These are phyloP conservation scores for Strigamia maritima DNA, from an alignment of 2,888 invertebrate species.

Conservation along the genomic window DNA sequence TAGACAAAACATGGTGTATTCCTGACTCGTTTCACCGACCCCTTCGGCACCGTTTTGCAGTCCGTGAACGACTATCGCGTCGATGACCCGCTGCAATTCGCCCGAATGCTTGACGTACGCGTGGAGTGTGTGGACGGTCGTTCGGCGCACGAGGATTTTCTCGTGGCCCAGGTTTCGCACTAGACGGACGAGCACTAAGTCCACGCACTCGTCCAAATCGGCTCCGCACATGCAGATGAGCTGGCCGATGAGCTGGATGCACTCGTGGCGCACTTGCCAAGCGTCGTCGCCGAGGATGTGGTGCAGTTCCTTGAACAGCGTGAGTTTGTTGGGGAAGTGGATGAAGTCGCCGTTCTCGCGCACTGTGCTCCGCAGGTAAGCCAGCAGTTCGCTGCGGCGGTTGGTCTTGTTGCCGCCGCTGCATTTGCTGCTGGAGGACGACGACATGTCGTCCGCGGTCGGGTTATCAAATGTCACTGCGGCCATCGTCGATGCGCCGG, in stretches of 20 bases:
- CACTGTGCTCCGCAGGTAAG: conserved; percentile 49
- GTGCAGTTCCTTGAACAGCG: conserved; percentile 52
- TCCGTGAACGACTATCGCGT: conserved; percentile 52
- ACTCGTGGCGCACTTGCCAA: conserved; percentile 55
- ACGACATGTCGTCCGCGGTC: too few species aligned
- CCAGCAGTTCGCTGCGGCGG: conserved; percentile 48
- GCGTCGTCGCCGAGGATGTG: conserved; percentile 52
- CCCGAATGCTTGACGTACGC: conserved; percentile 54
- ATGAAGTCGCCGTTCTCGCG: conserved; percentile 50
- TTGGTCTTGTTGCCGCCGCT: neutral
- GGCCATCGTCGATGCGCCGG: too few species aligned
- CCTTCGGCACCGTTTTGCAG: conserved; percentile 50
- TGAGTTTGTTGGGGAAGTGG: conserved; percentile 48
- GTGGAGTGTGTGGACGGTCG: conserved; percentile 54
- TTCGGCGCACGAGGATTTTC: conserved; percentile 49
- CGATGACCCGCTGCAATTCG: conserved; percentile 52
- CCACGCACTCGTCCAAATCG: conserved; percentile 66
- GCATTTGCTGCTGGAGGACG: too few species aligned
- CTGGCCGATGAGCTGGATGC: conserved; percentile 64
- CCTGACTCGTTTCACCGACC: conserved; percentile 47
- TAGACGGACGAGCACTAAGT: conserved; percentile 63
- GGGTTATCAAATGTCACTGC: too few species aligned
- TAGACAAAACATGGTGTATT: conserved; percentile 51
- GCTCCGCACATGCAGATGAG: conserved; percentile 70
- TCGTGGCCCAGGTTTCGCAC: conserved; percentile 70